A percentile compares a stretch with the other conserved stretches of the same genome.
phyloP scores from a whole-genome alignment of 2,888 invertebrate species.

The Pedicia rivosa region DNA sequence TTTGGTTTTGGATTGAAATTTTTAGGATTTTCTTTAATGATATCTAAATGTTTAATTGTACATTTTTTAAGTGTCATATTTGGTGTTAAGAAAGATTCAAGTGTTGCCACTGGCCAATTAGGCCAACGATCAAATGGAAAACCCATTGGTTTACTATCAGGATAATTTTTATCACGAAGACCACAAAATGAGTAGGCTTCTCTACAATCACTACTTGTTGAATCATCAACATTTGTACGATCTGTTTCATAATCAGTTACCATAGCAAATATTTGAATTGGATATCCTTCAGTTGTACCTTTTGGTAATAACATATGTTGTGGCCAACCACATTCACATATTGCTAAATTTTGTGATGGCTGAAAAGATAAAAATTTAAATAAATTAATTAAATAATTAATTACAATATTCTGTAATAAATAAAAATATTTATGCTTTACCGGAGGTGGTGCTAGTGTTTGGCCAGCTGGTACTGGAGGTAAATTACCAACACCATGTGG shows the following conservation, averaged over 20 bases:
- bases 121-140: slow-evolving; percentile 3
- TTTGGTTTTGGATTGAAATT: no score
- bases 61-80: background rate
- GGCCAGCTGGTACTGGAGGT: no score
- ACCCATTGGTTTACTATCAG: background rate
- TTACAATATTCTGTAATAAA: no score
- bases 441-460: no score
- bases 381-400: no score
- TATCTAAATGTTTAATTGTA: background rate
- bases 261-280: slow-evolving; percentile 32
- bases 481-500: no score
- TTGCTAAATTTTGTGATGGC: no score
- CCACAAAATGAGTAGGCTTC: slow-evolving; percentile 1
- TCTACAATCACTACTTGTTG: background rate
- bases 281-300: slow-evolving; percentile 29
- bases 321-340: slow-evolving; percentile 36
- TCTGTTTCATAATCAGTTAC: slow-evolving; percentile 24
- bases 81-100: background rate
- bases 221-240: background rate
- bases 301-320: slow-evolving; percentile 33
- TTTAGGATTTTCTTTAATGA: background rate
- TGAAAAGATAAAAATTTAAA: background rate
- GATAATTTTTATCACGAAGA: slow-evolving; percentile 1
- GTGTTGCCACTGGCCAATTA: background rate
- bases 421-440: no score